Conservation (phyloP, 2,888 invertebrate genomes). For the Ferrisia virgata region DNA sequence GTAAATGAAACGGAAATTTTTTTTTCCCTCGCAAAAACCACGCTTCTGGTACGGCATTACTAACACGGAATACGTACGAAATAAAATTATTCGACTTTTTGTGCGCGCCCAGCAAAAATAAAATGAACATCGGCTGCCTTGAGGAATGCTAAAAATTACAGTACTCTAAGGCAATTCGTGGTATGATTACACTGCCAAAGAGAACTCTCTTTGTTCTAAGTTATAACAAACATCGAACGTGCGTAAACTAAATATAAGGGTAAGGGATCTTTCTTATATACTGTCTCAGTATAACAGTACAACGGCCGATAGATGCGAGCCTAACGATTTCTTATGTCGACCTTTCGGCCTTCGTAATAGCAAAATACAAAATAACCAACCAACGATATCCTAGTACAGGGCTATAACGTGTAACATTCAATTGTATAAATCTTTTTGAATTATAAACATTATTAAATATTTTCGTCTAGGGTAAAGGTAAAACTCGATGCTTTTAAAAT, state of each 20-base stretch:
- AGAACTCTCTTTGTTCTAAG: constrained; percentile 18
- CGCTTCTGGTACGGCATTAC: background rate
- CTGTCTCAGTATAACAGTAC: too few species aligned
- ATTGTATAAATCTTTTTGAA: background rate
- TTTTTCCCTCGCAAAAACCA: background rate
- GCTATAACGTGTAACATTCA: background rate
- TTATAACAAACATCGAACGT: constrained; percentile 41
- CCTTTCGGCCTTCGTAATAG: background rate
- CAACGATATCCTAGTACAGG: background rate
- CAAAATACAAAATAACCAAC: background rate
- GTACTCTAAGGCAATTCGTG: constrained; percentile 8
- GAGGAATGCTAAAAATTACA: constrained; percentile 27
- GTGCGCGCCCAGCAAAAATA: constrained; percentile 10
- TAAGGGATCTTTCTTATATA: constrained; percentile 3
- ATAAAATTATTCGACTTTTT: background rate
- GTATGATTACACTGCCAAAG: constrained; percentile 30
- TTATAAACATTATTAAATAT: constrained; percentile 3
- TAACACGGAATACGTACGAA: background rate
- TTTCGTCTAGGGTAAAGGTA: background rate
- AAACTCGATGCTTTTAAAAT: background rate
- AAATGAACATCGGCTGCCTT: background rate
- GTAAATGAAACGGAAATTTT: background rate
- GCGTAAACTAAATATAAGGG: constrained; percentile 39
- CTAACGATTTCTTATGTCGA: background rate
- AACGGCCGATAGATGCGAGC: too few species aligned